Percentiles rank a stretch among this genome's conserved stretches.
phyloP scores from a whole-genome alignment of 1,140 invertebrate species.

The Cecropterus lyciades region DNA sequence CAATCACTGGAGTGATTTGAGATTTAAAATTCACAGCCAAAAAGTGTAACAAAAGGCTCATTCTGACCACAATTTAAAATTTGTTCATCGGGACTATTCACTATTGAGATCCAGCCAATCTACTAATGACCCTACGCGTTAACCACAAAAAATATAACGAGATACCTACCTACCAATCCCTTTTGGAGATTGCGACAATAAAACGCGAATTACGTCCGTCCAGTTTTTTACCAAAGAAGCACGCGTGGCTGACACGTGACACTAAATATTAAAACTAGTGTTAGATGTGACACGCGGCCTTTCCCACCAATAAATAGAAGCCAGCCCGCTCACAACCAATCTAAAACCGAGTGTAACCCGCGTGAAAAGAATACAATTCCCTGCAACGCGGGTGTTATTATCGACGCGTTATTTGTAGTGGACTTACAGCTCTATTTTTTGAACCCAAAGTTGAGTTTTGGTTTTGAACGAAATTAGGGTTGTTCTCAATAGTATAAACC shows the following conservation, averaged over 20 bases:
- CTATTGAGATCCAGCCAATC: constrained; percentile 57
- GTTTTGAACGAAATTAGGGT: constrained; percentile 64
- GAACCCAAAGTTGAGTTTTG: constrained; percentile 41
- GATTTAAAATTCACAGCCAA: constrained; percentile 18
- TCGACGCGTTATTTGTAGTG: not conserved
- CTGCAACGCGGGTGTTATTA: not conserved
- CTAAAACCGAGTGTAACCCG: constrained; percentile 27
- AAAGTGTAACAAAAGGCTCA: constrained; percentile 21
- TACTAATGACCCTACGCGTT: constrained; percentile 58
- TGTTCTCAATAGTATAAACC: constrained; percentile 70
- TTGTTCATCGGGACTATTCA: constrained; percentile 22
- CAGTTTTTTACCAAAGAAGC: constrained; percentile 80
- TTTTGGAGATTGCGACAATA: constrained; percentile 74
- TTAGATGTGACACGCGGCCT: constrained; percentile 81
- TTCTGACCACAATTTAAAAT: constrained; percentile 33
- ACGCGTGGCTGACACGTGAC: constrained; percentile 70
- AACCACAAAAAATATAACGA: constrained; percentile 64
- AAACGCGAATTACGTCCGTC: constrained; percentile 75
- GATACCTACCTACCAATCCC: constrained; percentile 46
- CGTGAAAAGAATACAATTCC: constrained; percentile 20
- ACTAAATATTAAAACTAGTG: constrained; percentile 83
- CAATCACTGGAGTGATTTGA: constrained; percentile 8
- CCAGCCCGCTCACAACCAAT: constrained; percentile 55
- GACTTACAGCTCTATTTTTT: constrained; percentile 4
- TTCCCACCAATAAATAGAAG: constrained; percentile 83